A percentile compares a stretch with the other conserved stretches of the same genome.
phyloP scores from a whole-genome alignment of 2,797 vertebrate genomes.

The Thamnophis elegans region DNA sequence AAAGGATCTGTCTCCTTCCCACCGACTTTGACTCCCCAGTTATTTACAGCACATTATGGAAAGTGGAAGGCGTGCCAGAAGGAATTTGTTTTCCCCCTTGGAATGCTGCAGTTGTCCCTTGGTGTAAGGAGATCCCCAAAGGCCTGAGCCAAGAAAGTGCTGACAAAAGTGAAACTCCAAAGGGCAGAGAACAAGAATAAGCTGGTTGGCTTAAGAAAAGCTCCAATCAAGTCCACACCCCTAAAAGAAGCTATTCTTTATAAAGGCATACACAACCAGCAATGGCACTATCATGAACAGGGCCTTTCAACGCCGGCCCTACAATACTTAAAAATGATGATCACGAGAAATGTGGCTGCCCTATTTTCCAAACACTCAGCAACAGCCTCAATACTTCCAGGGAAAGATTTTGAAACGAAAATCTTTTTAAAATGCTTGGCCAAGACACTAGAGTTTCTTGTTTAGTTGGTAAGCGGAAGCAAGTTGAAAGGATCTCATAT shows the following conservation, averaged over 20 bases:
- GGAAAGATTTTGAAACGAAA: neutral
- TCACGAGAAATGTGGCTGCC: neutral
- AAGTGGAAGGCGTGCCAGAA: conserved; percentile 32
- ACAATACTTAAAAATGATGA: neutral
- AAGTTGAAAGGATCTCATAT: neutral
- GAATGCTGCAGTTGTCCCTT: conserved; percentile 43
- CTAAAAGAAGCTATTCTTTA: neutral
- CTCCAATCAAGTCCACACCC: neutral
- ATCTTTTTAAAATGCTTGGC: neutral
- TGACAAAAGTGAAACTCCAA: conserved; percentile 37
- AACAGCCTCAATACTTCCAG: neutral
- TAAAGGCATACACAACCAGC: neutral
- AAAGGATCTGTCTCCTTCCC: conserved; percentile 44
- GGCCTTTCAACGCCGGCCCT: neutral
- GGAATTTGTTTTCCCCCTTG: conserved; percentile 24
- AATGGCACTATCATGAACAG: neutral
- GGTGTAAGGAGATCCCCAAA: conserved; percentile 21
- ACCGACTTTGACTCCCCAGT: conserved; percentile 45
- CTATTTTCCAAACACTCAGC: neutral
- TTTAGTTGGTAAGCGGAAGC: neutral
- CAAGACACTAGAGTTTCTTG: neutral
- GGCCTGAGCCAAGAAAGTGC: conserved; percentile 25
- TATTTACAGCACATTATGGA: conserved; percentile 46
- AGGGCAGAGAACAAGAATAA: conserved; percentile 18
- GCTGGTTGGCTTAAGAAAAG: neutral